Percentiles rank a stretch among this genome's conserved stretches.
phyloP scores from a whole-genome alignment of 2,113 vertebrate genomes.

The Elaphurus davidianus region DNA sequence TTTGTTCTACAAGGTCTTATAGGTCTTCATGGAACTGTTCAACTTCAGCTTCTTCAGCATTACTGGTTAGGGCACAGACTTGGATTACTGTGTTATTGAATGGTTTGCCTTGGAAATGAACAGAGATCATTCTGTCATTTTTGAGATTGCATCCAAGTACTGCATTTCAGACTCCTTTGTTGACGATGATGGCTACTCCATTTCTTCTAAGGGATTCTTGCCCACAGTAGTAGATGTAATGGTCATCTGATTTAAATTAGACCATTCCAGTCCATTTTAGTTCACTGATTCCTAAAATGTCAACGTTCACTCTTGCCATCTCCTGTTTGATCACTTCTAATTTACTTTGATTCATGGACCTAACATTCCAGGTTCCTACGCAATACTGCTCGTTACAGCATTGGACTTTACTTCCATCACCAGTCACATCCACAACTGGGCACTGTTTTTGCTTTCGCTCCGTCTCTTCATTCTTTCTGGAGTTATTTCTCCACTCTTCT shows the following conservation, averaged over 20 bases:
- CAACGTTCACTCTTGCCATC: neutral
- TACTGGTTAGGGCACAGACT: neutral
- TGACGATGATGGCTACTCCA: neutral
- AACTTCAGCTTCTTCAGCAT: neutral
- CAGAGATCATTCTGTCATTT: neutral
- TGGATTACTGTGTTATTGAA: neutral
- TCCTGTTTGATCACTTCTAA: neutral
- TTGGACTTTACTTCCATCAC: neutral
- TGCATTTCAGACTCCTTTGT: neutral
- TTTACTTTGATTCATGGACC: neutral
- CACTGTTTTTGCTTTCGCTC: neutral
- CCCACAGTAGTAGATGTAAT: neutral
- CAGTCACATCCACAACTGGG: neutral
- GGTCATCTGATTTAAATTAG: neutral
- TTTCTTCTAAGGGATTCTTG: neutral
- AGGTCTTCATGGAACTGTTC: neutral
- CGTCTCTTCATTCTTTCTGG: neutral
- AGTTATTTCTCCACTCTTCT: neutral
- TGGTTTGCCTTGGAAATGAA: neutral
- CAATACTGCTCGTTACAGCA: neutral
- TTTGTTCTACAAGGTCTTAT: neutral
- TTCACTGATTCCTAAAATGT: neutral
- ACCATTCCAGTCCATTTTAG: neutral
- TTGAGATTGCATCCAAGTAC: neutral
- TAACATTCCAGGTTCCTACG: neutral